phyloP scores from a whole-genome alignment of 2,888 invertebrate species.

The Drosophila fulvimacula region DNA sequence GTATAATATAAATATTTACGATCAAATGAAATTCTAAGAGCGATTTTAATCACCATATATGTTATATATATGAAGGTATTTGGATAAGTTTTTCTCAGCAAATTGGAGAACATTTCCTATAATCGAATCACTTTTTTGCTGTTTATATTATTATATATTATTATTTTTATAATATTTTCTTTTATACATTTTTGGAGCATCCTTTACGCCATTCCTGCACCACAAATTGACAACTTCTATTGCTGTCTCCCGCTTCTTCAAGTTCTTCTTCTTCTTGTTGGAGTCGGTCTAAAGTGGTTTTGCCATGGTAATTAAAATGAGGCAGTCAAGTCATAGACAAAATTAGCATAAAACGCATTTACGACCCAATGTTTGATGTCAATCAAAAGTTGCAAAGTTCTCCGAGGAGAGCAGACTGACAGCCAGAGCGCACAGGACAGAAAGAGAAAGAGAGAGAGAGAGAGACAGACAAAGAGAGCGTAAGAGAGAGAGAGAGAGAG shows the following conservation, averaged over 20 bases:
- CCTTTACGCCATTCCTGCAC: not conserved
- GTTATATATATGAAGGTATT: not conserved
- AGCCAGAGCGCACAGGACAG: no score
- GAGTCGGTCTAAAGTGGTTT: slow-evolving; percentile 48
- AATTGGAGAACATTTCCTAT: not conserved
- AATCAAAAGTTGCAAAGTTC: slow-evolving; percentile 76
- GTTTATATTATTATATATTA: not conserved
- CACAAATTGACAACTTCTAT: not conserved
- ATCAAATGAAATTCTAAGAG: no score
- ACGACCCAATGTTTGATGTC: slow-evolving; percentile 80
- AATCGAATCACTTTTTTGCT: not conserved
- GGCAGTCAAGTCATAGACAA: slow-evolving; percentile 57
- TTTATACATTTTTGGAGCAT: not conserved
- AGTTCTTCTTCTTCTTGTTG: slow-evolving; percentile 2
- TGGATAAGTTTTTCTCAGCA: not conserved
- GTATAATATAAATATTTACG: no score
- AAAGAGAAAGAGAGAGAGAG: not conserved
- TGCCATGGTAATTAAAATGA: slow-evolving; percentile 72
- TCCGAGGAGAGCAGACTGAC: slow-evolving; percentile 21
- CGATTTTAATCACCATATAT: not conserved
- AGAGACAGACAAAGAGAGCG: not conserved
- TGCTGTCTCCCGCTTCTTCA: not conserved
- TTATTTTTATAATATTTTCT: not conserved
- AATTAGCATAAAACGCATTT: slow-evolving; percentile 81
- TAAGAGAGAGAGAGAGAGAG: not conserved